phyloP scores from a whole-genome alignment of 1,140 invertebrate species.

The Delia radicum region DNA sequence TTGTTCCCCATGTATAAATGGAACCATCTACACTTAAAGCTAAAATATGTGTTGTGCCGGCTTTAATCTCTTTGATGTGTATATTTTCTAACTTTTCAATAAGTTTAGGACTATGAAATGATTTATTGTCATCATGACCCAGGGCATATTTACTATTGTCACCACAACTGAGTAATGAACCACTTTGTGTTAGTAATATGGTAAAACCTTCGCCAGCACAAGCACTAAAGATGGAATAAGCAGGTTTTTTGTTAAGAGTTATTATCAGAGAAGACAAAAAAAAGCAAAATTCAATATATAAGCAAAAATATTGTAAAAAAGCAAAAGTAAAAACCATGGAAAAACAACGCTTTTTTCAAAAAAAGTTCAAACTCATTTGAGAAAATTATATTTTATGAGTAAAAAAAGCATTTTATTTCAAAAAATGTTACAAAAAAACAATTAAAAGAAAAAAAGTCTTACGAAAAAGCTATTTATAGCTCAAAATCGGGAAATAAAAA shows the following conservation, averaged over 20 bases:
- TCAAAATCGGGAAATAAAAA: too few species aligned
- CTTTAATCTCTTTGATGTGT: conserved; percentile 65
- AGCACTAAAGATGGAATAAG: conserved; percentile 45
- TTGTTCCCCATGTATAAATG: conserved; percentile 72
- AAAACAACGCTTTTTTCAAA: too few species aligned
- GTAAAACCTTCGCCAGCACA: conserved; percentile 63
- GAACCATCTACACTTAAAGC: conserved; percentile 64
- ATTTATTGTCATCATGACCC: conserved; percentile 68
- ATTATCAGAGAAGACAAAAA: too few species aligned
- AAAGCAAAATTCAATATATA: too few species aligned
- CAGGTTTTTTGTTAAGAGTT: background rate
- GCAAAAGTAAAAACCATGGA: too few species aligned
- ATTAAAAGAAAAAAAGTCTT: too few species aligned
- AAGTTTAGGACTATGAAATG: conserved; percentile 63
- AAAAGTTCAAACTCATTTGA: background rate
- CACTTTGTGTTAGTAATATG: conserved; percentile 69
- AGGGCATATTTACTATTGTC: conserved; percentile 66
- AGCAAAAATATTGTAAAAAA: too few species aligned
- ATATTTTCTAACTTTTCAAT: conserved; percentile 63
- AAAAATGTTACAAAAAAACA: too few species aligned
- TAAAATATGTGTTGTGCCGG: conserved; percentile 68
- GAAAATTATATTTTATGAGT: background rate
- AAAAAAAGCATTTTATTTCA: too few species aligned
- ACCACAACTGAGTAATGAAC: conserved; percentile 72
- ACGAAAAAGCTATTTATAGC: too few species aligned